Evolutionary conservation across 2,888 invertebrate species (phyloP).

Genomic region (Chymomyza amoena): DNA sequence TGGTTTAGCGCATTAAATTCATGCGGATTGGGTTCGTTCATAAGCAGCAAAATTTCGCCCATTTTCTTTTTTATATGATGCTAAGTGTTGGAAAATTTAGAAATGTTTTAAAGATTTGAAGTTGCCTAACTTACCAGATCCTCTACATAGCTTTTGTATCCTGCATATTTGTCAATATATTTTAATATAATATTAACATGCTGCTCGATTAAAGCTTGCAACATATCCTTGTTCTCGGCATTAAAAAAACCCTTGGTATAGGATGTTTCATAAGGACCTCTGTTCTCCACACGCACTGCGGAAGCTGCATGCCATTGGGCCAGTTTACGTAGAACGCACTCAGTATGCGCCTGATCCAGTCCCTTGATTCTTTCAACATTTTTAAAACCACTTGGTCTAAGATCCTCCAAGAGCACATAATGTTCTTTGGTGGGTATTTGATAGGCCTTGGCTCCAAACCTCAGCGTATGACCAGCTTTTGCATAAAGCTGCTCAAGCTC

Average conservation of each 20-base stretch:
- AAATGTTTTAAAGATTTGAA: too few relatives aligned
- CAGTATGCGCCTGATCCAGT: conserved; percentile 55
- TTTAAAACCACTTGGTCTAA: conserved; percentile 49
- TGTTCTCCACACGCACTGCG: conserved; percentile 42
- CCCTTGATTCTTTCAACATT: conserved; percentile 57
- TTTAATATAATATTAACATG: background rate
- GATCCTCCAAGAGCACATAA: conserved; percentile 55
- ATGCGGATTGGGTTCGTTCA: conserved; percentile 27
- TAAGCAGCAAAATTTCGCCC: background rate
- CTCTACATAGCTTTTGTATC: background rate
- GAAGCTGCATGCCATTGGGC: conserved; percentile 69
- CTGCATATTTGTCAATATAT: background rate
- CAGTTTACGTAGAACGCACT: conserved; percentile 53
- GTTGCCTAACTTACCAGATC: background rate
- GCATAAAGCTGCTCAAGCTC: conserved; percentile 49
- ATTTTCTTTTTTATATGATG: background rate
- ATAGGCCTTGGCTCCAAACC: conserved; percentile 33
- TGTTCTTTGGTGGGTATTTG: background rate
- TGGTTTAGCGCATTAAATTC: conserved; percentile 62
- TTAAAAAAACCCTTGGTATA: conserved; percentile 24
- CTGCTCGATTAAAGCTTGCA: background rate
- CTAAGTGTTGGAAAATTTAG: background rate
- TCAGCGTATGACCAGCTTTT: conserved; percentile 30
- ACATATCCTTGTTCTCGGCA: conserved; percentile 6
- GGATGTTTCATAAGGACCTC: conserved; percentile 28